Evolutionary conservation across 2,113 vertebrate genomes (phyloP).

Genomic region (Microcebus lehilahytsara): DNA sequence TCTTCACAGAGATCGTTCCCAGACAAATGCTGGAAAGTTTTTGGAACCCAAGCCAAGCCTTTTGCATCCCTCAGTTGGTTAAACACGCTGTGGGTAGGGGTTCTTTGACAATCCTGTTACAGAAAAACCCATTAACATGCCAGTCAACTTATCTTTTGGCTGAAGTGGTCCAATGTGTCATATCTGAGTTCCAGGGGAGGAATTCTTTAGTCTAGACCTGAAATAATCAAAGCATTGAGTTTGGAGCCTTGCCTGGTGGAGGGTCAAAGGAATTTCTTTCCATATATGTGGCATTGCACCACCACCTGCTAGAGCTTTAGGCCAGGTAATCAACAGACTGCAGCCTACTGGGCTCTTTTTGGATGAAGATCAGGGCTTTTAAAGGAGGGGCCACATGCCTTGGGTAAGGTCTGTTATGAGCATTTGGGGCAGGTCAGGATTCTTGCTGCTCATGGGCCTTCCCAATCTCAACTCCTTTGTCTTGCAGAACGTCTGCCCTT

Average conservation of each 20-base stretch:
- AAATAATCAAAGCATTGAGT: not conserved
- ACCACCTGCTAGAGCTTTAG: not conserved
- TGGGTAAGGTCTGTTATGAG: too few species aligned
- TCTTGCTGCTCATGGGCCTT: too few species aligned
- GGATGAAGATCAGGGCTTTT: too few species aligned
- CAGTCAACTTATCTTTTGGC: not conserved
- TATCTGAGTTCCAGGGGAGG: not conserved
- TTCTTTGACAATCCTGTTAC: not conserved
- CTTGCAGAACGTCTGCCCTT: too few species aligned
- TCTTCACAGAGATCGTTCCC: not conserved
- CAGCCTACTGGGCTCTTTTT: not conserved
- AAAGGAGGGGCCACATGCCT: too few species aligned
- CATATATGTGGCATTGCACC: not conserved
- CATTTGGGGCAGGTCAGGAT: too few species aligned
- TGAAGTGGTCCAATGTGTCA: not conserved
- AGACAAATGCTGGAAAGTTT: not conserved
- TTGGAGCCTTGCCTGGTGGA: not conserved
- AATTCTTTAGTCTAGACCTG: not conserved
- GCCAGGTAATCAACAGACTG: not conserved
- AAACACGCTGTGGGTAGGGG: not conserved
- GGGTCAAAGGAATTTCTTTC: not conserved
- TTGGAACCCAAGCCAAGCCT: not conserved
- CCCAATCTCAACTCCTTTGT: too few species aligned
- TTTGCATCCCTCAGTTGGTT: not conserved
- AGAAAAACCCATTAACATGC: not conserved